These are phyloP conservation scores for Ommatoiulus sabulosus DNA, from an alignment of 2,888 invertebrate species.

Conservation along the genomic window DNA sequence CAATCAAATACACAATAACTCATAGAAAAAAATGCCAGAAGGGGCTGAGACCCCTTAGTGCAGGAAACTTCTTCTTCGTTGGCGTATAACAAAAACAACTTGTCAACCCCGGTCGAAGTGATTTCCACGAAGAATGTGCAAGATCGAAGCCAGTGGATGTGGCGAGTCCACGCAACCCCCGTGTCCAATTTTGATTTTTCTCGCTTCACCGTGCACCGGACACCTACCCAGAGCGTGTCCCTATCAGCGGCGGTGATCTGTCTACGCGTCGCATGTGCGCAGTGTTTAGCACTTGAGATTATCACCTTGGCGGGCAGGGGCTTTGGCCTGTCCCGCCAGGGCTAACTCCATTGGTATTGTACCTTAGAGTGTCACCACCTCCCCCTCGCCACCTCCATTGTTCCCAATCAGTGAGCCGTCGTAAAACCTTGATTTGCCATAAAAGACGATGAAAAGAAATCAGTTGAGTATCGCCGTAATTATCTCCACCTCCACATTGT, in stretches of 20 bases:
- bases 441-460: conserved; percentile 49
- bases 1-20: too few species aligned
- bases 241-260: neutral
- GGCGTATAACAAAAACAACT: too few species aligned
- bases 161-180: neutral
- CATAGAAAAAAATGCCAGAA: too few species aligned
- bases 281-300: neutral
- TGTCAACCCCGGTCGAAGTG: neutral
- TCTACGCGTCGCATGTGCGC: neutral
- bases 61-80: too few species aligned
- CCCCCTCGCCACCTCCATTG: conserved; percentile 49
- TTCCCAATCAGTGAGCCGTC: conserved; percentile 56
- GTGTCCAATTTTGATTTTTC: neutral
- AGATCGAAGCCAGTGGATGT: neutral
- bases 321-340: conserved; percentile 24
- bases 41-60: too few species aligned
- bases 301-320: conserved; percentile 37
- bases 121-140: conserved; percentile 17
- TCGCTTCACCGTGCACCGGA: neutral
- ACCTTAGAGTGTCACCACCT: conserved; percentile 3
- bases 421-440: conserved; percentile 55
- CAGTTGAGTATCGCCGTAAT: conserved; percentile 49
- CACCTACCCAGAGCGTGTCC: neutral
- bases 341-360: neutral
- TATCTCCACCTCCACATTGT: conserved; percentile 46